Evolutionary conservation across 2,113 vertebrate species (phyloP).

Genomic region (Cricetomys ansorgei): DNA sequence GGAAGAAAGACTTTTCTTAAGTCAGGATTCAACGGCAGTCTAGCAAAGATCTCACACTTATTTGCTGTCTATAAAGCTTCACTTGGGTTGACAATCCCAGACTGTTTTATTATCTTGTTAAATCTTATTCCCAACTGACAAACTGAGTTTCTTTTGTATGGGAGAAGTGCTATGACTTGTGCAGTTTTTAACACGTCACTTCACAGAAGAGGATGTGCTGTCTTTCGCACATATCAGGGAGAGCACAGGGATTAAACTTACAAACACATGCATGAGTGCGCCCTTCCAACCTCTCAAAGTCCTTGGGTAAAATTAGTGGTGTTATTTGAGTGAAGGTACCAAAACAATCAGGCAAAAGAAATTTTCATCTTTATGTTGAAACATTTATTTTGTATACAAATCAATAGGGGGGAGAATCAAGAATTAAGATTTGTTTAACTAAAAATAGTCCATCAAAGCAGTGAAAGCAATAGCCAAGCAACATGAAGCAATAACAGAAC

Average conservation of each 20-base stretch:
- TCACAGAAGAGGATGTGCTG: background rate
- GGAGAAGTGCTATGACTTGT: background rate
- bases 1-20: background rate
- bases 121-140: conserved; percentile 5
- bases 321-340: background rate
- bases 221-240: background rate
- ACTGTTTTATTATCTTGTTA: background rate
- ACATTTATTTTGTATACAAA: background rate
- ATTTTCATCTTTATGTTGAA: background rate
- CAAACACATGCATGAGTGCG: background rate
- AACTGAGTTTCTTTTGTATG: background rate
- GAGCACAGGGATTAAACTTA: background rate
- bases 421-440: background rate
- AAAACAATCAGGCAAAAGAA: background rate
- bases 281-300: background rate
- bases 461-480: background rate
- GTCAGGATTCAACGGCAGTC: background rate
- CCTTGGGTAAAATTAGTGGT: background rate
- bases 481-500: background rate
- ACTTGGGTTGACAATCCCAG: background rate
- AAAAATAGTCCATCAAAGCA: background rate
- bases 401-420: background rate
- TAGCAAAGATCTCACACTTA: background rate
- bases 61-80: conserved; percentile 23
- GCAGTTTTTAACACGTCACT: background rate